Evolutionary conservation across 2,113 vertebrate species (phyloP), one percentile per base, ranked within the genome.

Genomic region (Calypte anna): DNA sequence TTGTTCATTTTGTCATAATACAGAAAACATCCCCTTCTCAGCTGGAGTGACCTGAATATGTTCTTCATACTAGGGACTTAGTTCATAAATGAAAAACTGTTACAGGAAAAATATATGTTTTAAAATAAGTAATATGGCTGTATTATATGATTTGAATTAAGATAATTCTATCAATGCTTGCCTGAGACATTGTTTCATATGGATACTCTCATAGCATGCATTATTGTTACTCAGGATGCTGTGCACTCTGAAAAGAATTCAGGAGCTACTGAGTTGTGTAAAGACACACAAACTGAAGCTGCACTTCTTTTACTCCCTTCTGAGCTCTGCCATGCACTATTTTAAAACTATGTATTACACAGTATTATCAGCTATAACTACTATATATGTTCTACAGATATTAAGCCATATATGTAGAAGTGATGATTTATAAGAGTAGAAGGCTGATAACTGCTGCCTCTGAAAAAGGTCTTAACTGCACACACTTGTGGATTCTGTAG

Each of bases 211-310:
- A 24, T 13, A 33, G 10, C 5, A 28, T 53, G 7, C 18, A 1
- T 23, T 9, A 10, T 12, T 18, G 24, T 21, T 77, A 3, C 10
- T 2, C 15, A 28, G 17, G 25, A 14, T 40, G 19, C 20, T 7
- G 3, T 0, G 0, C 9, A 7, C 19, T 17, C 2, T 0, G 3
- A 63, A 50, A 53, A 20, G 28, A 1, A 1, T 70, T 51, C 23
- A n/a, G 64, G 23, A 24, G 22, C 23, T 28, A 18, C 24, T 44
- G 68, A 24, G 14, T 14, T 58, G 17, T 67, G 53, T 74, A 33
- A 69, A 46, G 64, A 79, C 66, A 14, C 24, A 43, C 14, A 54
- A 30, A 69, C 0, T 33, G 46, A 86, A 38, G 25, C 21, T 27
- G 25, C 7, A 13, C 14, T 57, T 55, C 20, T 79, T 82, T 62